A percentile compares a stretch with the other conserved stretches of the same genome.
These are phyloP conservation scores for Tetraodon nigroviridis DNA, from an alignment of 2,113 vertebrate species.

Conservation along the genomic window DNA sequence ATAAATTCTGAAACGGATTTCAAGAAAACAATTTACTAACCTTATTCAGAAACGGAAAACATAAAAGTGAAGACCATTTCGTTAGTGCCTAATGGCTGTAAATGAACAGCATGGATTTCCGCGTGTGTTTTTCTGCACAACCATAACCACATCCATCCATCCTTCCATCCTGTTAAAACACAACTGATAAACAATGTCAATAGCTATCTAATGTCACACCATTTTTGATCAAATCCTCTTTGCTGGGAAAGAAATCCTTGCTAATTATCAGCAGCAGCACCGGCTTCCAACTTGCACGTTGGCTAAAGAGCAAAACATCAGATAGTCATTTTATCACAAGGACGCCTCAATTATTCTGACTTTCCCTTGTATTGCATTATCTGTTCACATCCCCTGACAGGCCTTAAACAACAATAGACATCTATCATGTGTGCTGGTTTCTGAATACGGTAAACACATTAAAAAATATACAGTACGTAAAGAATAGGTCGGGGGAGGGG, in stretches of 20 bases:
- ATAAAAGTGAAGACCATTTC: no score
- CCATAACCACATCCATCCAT: no score
- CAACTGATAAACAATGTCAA: constrained; percentile 33
- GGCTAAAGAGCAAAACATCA: not conserved
- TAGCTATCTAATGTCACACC: constrained; percentile 10
- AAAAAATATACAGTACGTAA: constrained; percentile 26
- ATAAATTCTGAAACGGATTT: no score
- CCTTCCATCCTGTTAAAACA: constrained; percentile 21
- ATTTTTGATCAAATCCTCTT: constrained; percentile 57
- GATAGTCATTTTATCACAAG: constrained; percentile 33
- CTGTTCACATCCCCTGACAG: constrained; percentile 44
- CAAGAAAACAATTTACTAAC: no score
- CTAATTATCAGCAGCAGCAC: constrained; percentile 9
- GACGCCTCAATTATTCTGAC: constrained; percentile 38
- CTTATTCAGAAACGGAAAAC: no score
- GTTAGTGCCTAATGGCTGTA: no score
- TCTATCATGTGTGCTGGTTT: constrained; percentile 33
- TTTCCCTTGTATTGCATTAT: constrained; percentile 46
- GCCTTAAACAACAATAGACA: constrained; percentile 10
- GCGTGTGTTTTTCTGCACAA: no score
- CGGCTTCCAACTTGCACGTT: constrained; percentile 24
- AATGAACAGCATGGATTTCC: no score
- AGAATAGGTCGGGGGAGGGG: not conserved
- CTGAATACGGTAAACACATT: constrained; percentile 14
- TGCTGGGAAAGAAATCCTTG: constrained; percentile 39